Evolutionary conservation across 2,113 vertebrate genomes (phyloP).

Genomic region (Pandion haliaetus): DNA sequence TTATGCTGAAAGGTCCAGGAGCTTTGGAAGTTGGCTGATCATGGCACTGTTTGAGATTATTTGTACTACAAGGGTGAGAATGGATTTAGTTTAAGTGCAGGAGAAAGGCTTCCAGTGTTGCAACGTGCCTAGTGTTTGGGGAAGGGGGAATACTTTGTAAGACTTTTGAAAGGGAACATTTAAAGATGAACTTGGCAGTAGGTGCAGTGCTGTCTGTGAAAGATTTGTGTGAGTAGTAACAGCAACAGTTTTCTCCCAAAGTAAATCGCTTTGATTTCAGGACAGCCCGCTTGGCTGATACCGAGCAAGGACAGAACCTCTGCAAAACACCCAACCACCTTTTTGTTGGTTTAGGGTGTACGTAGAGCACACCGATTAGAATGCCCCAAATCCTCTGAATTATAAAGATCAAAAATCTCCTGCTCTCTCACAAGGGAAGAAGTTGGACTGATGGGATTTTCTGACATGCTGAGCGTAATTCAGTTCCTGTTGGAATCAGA

Average conservation of each 20-base stretch:
- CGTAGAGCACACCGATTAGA: not conserved
- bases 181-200: not conserved
- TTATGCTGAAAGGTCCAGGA: too few species aligned
- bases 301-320: not conserved
- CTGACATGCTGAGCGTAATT: fast-evolving
- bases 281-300: not conserved
- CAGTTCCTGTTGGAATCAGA: not conserved
- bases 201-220: not conserved
- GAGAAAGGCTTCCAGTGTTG: fast-evolving
- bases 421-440: not conserved
- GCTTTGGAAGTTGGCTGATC: too few species aligned
- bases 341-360: not conserved
- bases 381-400: not conserved
- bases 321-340: not conserved
- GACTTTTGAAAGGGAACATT: not conserved
- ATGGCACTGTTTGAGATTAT: too few species aligned
- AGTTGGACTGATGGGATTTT: not conserved
- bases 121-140: fast-evolving
- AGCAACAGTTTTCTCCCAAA: not conserved
- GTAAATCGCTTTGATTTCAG: fast-evolving
- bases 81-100: too few species aligned
- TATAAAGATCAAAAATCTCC: not conserved
- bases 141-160: fast-evolving
- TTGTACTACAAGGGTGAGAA: too few species aligned
- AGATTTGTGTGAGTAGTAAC: fast-evolving